Percentiles rank a stretch among this genome's conserved stretches.
phyloP scores from a whole-genome alignment of 2,888 invertebrate genomes.

The Hedychridium roseum region DNA sequence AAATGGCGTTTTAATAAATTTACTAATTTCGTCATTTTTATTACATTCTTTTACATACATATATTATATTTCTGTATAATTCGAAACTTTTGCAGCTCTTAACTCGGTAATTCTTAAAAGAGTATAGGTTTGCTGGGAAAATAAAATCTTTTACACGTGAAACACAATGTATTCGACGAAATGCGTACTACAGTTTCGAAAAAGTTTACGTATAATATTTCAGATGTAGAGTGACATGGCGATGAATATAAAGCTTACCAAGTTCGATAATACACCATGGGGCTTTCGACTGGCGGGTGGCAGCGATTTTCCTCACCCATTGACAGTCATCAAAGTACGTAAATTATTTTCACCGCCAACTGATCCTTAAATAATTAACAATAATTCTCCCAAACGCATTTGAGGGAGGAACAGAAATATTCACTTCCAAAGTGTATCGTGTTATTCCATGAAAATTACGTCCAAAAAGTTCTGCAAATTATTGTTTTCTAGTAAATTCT shows the following conservation, averaged over 20 bases:
- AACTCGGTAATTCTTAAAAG: neutral
- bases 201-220: slow-evolving; percentile 12
- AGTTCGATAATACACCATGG: slow-evolving; percentile 74
- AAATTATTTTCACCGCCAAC: no score
- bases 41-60: no score
- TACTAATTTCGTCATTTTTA: no score
- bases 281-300: slow-evolving; percentile 82
- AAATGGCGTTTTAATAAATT: no score
- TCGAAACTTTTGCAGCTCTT: neutral
- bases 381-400: no score
- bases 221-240: slow-evolving; percentile 70
- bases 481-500: no score
- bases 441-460: no score
- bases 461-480: no score
- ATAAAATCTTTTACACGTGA: neutral
- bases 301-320: slow-evolving; percentile 75
- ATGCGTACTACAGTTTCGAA: neutral
- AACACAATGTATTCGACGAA: neutral
- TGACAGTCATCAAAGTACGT: slow-evolving; percentile 78
- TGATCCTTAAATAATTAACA: no score
- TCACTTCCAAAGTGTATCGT: no score
- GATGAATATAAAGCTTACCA: slow-evolving; percentile 71
- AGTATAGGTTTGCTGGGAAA: neutral
- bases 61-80: no score
- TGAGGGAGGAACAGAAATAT: no score